Evolutionary conservation across 2,113 vertebrate species (phyloP).

Genomic region (Elephas maximus): DNA sequence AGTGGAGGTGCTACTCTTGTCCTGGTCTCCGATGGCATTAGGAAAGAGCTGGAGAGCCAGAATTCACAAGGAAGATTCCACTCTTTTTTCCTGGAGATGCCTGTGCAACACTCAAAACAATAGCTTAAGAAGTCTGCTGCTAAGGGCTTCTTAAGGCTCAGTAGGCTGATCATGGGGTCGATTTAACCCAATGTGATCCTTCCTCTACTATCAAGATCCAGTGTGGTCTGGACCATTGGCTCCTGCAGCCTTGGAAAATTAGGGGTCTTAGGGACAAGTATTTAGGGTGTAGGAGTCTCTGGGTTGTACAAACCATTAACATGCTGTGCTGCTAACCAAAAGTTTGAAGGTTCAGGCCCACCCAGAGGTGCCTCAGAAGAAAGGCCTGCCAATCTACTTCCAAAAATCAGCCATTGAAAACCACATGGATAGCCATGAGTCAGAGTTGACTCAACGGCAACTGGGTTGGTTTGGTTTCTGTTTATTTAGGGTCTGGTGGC

Average conservation of each 20-base stretch:
- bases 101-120: not conserved
- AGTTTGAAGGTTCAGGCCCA: not conserved
- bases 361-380: not conserved
- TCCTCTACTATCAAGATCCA: not conserved
- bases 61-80: not conserved
- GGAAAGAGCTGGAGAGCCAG: not conserved
- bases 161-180: too few relatives aligned
- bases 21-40: not conserved
- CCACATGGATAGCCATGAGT: not conserved
- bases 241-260: not conserved
- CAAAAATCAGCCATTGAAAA: not conserved
- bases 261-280: not conserved
- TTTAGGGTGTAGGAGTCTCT: not conserved
- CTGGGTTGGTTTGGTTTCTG: not conserved
- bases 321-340: not conserved
- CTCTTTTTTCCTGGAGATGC: not conserved
- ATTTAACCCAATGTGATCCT: not conserved
- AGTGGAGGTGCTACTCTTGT: not conserved
- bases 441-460: not conserved
- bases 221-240: not conserved
- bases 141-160: not conserved
- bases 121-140: not conserved
- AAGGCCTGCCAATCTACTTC: not conserved
- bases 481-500: not conserved
- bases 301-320: not conserved